Evolutionary conservation across 2,888 invertebrate species (phyloP).

Genomic region (Diaperis boleti): DNA sequence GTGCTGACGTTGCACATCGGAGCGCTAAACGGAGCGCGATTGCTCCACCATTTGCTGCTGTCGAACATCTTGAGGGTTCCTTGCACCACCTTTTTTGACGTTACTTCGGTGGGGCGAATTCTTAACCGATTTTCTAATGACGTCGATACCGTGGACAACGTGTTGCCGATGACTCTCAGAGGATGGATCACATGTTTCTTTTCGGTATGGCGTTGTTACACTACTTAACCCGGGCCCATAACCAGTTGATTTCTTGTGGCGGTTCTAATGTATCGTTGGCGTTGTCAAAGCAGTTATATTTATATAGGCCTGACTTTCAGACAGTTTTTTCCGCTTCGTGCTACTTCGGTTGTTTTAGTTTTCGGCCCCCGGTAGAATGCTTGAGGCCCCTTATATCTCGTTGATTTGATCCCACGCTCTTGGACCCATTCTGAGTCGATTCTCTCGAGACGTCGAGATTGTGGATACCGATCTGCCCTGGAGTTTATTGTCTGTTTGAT

Average conservation of each 20-base stretch:
- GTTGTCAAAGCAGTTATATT: slow-evolving; percentile 51
- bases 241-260: too few relatives aligned
- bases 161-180: slow-evolving; percentile 78
- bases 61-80: slow-evolving; percentile 76
- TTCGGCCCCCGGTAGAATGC: slow-evolving; percentile 17
- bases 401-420: slow-evolving; percentile 84
- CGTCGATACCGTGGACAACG: slow-evolving; percentile 78
- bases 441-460: slow-evolving; percentile 82
- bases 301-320: background rate
- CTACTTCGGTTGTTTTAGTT: slow-evolving; percentile 8
- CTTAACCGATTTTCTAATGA: slow-evolving; percentile 85
- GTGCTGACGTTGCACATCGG: slow-evolving; percentile 77
- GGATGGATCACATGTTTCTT: slow-evolving; percentile 78
- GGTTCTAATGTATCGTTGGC: too few relatives aligned
- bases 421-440: slow-evolving; percentile 81
- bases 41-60: slow-evolving; percentile 76
- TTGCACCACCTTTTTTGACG: slow-evolving; percentile 81
- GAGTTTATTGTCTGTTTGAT: slow-evolving; percentile 79
- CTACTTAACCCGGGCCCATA: too few relatives aligned
- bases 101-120: slow-evolving; percentile 83
- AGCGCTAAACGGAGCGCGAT: slow-evolving; percentile 73
- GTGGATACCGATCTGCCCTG: slow-evolving; percentile 78
- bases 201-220: too few relatives aligned
- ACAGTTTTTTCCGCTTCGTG: slow-evolving; percentile 23
- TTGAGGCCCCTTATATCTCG: slow-evolving; percentile 65